These are phyloP conservation scores for Papio anubis DNA, from an alignment of 2,113 vertebrate species.

Conservation along the genomic window DNA sequence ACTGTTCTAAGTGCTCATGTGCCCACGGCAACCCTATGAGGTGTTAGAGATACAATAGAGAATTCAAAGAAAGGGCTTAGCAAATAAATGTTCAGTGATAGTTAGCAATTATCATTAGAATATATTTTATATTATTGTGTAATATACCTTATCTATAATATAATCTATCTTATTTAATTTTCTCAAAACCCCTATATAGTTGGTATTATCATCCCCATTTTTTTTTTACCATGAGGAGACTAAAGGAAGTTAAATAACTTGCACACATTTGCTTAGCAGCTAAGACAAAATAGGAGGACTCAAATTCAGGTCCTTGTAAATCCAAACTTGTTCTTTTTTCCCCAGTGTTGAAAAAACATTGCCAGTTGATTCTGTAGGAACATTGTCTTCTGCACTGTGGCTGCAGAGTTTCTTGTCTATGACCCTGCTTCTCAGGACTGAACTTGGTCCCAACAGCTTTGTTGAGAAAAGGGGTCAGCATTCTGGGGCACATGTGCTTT, in stretches of 20 bases:
- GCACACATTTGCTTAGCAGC: neutral
- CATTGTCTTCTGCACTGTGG: neutral
- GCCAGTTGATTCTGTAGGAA: neutral
- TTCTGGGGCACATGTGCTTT: too few species aligned
- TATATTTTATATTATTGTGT: neutral
- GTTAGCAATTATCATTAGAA: neutral
- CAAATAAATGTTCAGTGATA: neutral
- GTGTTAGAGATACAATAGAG: neutral
- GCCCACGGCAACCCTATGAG: neutral
- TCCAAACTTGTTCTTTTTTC: neutral
- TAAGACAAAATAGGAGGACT: neutral
- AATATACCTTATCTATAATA: neutral
- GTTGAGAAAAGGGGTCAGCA: neutral
- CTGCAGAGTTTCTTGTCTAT: neutral
- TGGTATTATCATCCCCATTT: neutral
- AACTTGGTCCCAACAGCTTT: neutral
- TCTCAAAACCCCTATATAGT: neutral
- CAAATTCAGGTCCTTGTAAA: neutral
- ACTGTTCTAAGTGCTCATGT: neutral
- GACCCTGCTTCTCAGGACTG: neutral
- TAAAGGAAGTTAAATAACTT: neutral
- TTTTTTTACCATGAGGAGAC: neutral
- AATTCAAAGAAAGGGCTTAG: neutral
- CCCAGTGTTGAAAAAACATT: neutral
- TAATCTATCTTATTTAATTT: neutral